A percentile compares a stretch with the other conserved stretches of the same genome.
Conservation (phyloP, 2,797 vertebrate species). For the Kryptolebias ocellatus region DNA sequence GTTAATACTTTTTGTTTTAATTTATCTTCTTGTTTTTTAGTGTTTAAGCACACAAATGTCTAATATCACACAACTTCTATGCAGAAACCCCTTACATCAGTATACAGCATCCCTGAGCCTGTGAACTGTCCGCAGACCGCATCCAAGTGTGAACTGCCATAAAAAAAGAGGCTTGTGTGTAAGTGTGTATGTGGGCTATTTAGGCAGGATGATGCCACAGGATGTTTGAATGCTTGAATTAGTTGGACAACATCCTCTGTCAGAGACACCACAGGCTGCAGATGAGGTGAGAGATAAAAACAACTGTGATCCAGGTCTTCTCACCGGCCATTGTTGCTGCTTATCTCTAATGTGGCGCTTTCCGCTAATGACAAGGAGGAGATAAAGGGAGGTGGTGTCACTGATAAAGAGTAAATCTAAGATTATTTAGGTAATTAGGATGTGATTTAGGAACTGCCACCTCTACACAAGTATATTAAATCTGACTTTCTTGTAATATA, state of each 20-base stretch:
- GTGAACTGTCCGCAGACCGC: slow-evolving; percentile 51
- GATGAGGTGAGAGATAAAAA: slow-evolving; percentile 82
- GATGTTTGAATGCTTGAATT: slow-evolving; percentile 87
- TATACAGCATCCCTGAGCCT: slow-evolving; percentile 31
- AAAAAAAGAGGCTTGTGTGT: slow-evolving; percentile 42
- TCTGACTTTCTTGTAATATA: not conserved
- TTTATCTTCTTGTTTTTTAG: not conserved
- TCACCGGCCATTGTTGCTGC: slow-evolving; percentile 74
- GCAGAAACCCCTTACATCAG: slow-evolving; percentile 13
- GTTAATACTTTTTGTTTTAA: not conserved
- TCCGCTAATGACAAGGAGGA: slow-evolving; percentile 71
- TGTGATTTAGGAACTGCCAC: slow-evolving; percentile 16
- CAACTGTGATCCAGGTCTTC: slow-evolving; percentile 74
- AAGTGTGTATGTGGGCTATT: slow-evolving; percentile 26
- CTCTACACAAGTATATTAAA: not conserved
- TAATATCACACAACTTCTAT: not conserved
- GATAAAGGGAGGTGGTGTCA: slow-evolving; percentile 45
- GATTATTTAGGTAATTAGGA: slow-evolving; percentile 48
- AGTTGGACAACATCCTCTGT: slow-evolving; percentile 86
- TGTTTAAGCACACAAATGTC: not conserved
- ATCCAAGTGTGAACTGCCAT: slow-evolving; percentile 68
- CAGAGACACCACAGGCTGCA: slow-evolving; percentile 78
- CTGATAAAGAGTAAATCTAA: slow-evolving; percentile 59
- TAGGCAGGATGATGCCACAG: slow-evolving; percentile 74
- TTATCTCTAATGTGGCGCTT: slow-evolving; percentile 78